phyloP scores from a whole-genome alignment of 2,113 vertebrate genomes.

The Manacus vitellinus region DNA sequence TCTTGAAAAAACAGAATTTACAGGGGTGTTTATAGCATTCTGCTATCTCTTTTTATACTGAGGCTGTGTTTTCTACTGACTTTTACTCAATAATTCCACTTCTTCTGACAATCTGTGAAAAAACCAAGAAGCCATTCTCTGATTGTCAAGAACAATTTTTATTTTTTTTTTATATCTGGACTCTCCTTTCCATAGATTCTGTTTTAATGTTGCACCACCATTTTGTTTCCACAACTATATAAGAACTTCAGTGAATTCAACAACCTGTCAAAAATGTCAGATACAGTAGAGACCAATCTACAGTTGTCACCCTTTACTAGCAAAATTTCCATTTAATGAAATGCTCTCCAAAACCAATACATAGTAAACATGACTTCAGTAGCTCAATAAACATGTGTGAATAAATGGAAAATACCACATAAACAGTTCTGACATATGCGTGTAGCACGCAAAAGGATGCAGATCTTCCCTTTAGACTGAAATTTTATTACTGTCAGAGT shows the following conservation, averaged over 20 bases:
- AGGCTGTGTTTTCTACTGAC: background rate
- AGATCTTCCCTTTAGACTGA: background rate
- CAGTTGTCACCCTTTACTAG: background rate
- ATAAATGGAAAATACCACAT: background rate
- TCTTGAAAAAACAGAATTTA: background rate
- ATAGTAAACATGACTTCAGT: background rate
- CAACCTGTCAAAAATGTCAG: background rate
- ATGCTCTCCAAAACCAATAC: background rate
- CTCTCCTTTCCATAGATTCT: background rate
- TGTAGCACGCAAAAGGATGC: background rate
- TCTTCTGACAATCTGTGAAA: background rate
- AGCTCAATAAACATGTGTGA: background rate
- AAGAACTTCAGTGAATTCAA: background rate
- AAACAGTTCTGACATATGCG: background rate
- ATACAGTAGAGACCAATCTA: background rate
- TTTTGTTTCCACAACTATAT: background rate
- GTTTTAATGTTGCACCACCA: background rate
- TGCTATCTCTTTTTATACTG: background rate
- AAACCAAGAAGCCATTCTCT: background rate
- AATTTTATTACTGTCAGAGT: background rate
- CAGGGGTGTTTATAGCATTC: background rate
- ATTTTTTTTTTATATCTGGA: background rate
- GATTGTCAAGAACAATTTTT: background rate
- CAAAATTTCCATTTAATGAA: background rate
- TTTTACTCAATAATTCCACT: background rate